These are phyloP conservation scores for Galerucella nymphaeae DNA, from an alignment of 2,888 invertebrate species.

Conservation along the genomic window DNA sequence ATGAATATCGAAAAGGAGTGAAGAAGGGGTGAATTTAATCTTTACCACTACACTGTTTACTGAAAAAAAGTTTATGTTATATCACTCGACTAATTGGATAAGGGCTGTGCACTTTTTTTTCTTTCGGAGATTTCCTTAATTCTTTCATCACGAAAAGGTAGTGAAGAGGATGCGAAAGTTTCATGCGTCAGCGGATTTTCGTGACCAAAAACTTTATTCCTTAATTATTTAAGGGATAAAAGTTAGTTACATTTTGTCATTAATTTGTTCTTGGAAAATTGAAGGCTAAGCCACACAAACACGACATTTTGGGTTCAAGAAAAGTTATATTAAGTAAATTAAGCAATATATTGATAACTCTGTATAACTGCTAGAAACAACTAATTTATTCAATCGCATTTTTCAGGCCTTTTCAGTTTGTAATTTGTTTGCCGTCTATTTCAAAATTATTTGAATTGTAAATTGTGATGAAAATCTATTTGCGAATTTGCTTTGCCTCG, in stretches of 20 bases:
- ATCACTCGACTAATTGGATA: constrained; percentile 38
- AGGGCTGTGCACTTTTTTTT: constrained; percentile 29
- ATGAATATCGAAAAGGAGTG: constrained; percentile 52
- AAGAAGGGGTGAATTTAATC: constrained; percentile 56
- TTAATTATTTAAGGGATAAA: constrained; percentile 38
- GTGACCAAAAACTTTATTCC: constrained; percentile 34
- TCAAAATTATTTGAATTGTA: neutral
- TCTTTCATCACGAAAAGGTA: constrained; percentile 33
- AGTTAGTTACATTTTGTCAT: constrained; percentile 24
- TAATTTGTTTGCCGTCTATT: neutral
- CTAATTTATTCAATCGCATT: too few species aligned
- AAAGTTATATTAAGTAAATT: neutral
- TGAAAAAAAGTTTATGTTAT: constrained; percentile 40
- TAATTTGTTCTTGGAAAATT: constrained; percentile 25
- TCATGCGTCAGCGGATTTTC: constrained; percentile 33
- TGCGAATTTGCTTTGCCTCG: too few species aligned
- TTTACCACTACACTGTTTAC: constrained; percentile 46
- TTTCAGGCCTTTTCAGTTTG: neutral
- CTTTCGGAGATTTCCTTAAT: constrained; percentile 28
- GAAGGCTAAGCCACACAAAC: constrained; percentile 1
- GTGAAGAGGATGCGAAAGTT: constrained; percentile 30
- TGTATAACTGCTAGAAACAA: too few species aligned
- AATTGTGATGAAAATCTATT: neutral
- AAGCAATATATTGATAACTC: too few species aligned
- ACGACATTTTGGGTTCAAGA: neutral